Percentiles rank a stretch among this genome's conserved stretches.
phyloP scores from a whole-genome alignment of 2,113 vertebrate species.

The Periophthalmodon schlosseri region DNA sequence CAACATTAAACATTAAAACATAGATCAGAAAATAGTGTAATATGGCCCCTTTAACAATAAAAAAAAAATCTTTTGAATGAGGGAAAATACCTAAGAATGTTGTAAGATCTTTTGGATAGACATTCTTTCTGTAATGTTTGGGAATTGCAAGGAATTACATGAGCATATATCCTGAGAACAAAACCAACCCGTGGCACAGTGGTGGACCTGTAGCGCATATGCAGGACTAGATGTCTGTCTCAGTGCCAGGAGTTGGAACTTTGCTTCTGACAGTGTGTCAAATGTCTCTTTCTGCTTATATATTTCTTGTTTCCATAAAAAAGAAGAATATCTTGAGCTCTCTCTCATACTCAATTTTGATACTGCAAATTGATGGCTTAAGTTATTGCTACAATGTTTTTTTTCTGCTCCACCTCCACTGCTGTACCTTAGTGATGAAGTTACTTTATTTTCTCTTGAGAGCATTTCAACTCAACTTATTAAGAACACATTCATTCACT shows the following conservation, averaged over 20 bases:
- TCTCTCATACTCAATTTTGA: no score
- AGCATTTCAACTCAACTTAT: slow-evolving; percentile 63
- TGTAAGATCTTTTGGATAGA: no score
- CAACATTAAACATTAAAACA: no score
- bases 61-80: no score
- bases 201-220: no score
- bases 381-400: neutral
- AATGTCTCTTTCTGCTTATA: neutral
- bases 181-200: no score
- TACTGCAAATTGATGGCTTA: no score
- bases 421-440: slow-evolving; percentile 39
- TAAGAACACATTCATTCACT: slow-evolving; percentile 66
- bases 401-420: slow-evolving; percentile 51
- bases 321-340: no score
- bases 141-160: neutral
- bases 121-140: neutral
- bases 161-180: neutral
- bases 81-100: no score
- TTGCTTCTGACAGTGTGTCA: neutral
- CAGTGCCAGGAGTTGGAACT: neutral
- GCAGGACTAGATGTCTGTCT: neutral
- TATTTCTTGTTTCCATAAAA: no score
- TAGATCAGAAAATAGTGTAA: no score
- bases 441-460: slow-evolving; percentile 59
- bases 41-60: no score